Base-by-base conservation (phyloP, 2,797 vertebrate genomes). In the Chloroceryle inda region DNA sequence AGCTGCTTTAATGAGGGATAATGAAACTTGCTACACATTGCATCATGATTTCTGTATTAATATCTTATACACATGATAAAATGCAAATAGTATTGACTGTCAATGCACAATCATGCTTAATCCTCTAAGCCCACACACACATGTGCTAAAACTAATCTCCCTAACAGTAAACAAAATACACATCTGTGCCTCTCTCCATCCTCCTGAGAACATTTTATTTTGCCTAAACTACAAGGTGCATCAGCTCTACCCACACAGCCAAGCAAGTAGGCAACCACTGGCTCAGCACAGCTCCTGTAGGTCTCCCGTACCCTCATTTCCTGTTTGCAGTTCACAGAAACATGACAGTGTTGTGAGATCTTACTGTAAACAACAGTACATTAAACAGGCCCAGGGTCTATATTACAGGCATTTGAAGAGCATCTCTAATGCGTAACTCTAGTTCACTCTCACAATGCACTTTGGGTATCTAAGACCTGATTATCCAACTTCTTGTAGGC, bases 31-130 rank as follows among this genome's bases (percentile, higher is more conserved):
- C 82, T 81, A 31, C 3, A 1, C 71, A 49, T 96, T 97, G 94
- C 96, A 3, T 97, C 92, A 96, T 94, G 85, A 88, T 88, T 96
- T 94, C 92, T 95, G 52, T 77, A 79, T 91, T 94, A 95, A 94
- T 96, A 89, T 90, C 85, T 67, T 85, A 96, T 93, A 76, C 85
- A 92, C 85, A 95, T 94, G 96, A 97, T 97, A 97, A 95, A 88
- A 95, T 94, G 94, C 91, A 96, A 96, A 96, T 94, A 91, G 19
- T 81, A 92, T 94, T 96, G 94, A 92, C 91, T 1, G 3, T 89
- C 92, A 94, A 49, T 80, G 63, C 87, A 95, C 91, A 89, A 76
- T 72, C 82, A 69, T 47, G 42, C 64, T 71, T 96, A 96, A 96
- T 94, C 85, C 89, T 83, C 85, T 81, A 80, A 95, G 42, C 94